Conservation (phyloP, 92 coral and sea anemone species). For the Porites lobata region DNA sequence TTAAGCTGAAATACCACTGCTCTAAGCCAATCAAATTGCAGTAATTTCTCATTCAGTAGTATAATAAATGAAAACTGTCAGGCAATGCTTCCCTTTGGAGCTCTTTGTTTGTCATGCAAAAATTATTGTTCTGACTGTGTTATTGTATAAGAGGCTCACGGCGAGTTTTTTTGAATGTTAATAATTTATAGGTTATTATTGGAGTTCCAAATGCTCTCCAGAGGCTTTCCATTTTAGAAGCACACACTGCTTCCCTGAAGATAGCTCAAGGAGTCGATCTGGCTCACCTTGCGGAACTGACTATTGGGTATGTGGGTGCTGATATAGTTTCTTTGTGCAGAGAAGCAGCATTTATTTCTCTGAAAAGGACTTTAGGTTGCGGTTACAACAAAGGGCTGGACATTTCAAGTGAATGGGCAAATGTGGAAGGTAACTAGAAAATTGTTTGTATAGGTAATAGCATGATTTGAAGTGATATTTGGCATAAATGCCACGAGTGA, state of each 20-base stretch:
- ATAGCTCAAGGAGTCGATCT: constrained; percentile 83
- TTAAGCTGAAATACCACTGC: no score
- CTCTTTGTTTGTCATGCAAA: no score
- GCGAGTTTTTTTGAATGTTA: no score
- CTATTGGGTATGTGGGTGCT: constrained; percentile 96
- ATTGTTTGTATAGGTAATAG: no score
- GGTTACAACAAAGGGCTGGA: background rate
- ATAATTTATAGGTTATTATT: constrained; percentile 82
- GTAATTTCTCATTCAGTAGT: no score
- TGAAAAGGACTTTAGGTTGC: constrained; percentile 53
- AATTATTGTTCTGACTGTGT: no score
- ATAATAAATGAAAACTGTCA: no score
- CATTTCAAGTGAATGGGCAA: background rate
- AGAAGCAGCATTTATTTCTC: constrained; percentile 83
- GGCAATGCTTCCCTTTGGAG: no score
- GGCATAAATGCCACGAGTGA: no score
- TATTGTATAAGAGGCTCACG: no score
- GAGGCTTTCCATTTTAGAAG: constrained; percentile 85
- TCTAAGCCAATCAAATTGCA: no score
- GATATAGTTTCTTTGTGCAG: constrained; percentile 89
- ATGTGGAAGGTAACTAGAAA: background rate
- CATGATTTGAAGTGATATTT: no score
- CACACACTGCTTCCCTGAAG: constrained; percentile 71
- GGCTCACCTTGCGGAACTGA: constrained; percentile 80
- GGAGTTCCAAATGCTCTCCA: constrained; percentile 89